Conservation (phyloP, 2,888 invertebrate genomes). For the Drosophila testacea region DNA sequence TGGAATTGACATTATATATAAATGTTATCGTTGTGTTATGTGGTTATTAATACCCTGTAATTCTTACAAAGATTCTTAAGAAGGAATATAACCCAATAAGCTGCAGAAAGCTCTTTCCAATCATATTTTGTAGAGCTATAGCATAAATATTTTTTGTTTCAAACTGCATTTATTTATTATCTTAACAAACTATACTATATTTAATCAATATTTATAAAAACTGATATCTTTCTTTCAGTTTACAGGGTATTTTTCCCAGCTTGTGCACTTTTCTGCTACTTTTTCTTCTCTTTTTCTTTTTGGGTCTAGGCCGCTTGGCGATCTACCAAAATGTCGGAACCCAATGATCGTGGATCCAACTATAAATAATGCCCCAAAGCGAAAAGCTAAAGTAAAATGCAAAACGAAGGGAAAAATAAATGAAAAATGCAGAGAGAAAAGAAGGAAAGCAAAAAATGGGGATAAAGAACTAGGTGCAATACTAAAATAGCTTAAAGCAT, state of each 20-base stretch:
- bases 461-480: constrained; percentile 4
- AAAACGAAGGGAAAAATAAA: neutral
- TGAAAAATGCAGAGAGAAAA: neutral
- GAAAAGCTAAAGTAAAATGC: constrained; percentile 1
- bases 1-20: neutral
- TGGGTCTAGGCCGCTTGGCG: constrained; percentile 57
- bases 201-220: too few species aligned
- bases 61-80: neutral
- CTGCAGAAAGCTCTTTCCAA: too few species aligned
- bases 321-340: constrained; percentile 26
- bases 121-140: too few species aligned
- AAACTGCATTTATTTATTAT: too few species aligned
- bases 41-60: neutral
- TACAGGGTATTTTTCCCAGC: neutral
- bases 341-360: constrained; percentile 29
- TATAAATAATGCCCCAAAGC: constrained; percentile 23
- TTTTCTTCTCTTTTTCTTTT: constrained; percentile 34
- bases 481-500: constrained; percentile 20
- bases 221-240: neutral
- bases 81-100: too few species aligned
- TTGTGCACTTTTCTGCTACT: neutral
- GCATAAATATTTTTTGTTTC: too few species aligned
- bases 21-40: neutral
- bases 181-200: too few species aligned
- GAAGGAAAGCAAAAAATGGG: neutral